Evolutionary conservation across 2,113 vertebrate species (phyloP), one percentile per base, ranked within the genome.

Genomic region (Phrynosoma platyrhinos): DNA sequence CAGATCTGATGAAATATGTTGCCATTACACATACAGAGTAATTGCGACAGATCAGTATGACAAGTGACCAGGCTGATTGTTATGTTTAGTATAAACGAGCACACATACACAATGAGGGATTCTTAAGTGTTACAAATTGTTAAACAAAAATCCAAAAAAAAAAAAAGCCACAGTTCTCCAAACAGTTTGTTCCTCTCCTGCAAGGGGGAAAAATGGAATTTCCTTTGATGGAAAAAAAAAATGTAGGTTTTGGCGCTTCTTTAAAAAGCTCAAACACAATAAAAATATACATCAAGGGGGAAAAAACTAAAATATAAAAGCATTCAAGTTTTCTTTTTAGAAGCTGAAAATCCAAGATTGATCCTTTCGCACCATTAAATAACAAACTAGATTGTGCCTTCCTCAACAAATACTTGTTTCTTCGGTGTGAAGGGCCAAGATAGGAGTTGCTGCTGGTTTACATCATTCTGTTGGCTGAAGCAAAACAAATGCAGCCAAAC

Each of bases 241-340:
- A 95, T 94, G 92, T 89, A 83, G 92, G 92, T 93, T 95, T 92
- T 88, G 92, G 98, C 97, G 97, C 97, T 98, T 98, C 97, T 97
- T 98, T 95, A 93, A 96, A 47, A 97, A 96, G 95, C 98, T 98
- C 97, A 97, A 96, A 97, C 97, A 97, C 97, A 98, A 97, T 97
- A 97, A 98, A 88, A 98, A 98, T 98, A 98, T 98, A 99, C 98
- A 99, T 97, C 96, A 93, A 97, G 96, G 58, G 58, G 58, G 97
- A 97, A 97, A 96, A 95, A 97, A 97, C 96, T 96, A 97, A 97
- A 95, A 96, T 93, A 95, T 88, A 97, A 97, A 97, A 97, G 97
- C 97, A 98, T 98, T 98, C 97, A 98, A 98, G 98, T 98, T 88
- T 97, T 96, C 93, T 95, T 97, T 92, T 94, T 97, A 94, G 95